Evolutionary conservation across 2,888 invertebrate genomes (phyloP), one percentile per base, ranked within the genome.

Genomic region (Drosophila fulvimacula): DNA sequence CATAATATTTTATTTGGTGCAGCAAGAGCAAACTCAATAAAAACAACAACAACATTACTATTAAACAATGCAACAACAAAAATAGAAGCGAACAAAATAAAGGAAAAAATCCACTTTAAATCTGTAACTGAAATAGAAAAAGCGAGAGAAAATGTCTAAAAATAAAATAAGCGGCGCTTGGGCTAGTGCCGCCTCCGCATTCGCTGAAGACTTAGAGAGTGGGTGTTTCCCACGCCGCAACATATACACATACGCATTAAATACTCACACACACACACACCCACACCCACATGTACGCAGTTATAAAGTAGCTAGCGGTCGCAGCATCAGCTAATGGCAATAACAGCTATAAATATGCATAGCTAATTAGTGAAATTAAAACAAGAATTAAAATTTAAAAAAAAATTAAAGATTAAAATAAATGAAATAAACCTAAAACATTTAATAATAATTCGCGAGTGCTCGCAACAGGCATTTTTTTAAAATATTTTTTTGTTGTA

Each of bases 401-500:
- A 7, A 6, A 30, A 6, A 30, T 30, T 0, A 10, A 30, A 30
- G n/a, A n/a, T 1, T 9, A 30, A 30, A 5, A 17, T 17, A 39
- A 30, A 13, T 61, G 5, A 15, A 32, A 11, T 5, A 24, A 36
- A 30, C 27, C 7, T 30, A 2, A 42, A 42, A 21, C 21, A 11
- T 19, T 34, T 7, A 24, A 38, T 24, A 21, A 32, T 19, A 19
- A 21, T n/a, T 62, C 44, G 21, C 5, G 36, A 52, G 34, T 53
- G 46, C 17, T 65, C 44, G 71, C 62, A 76, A 79, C 72, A 79
- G 80, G 67, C 81, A 24, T 51, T 73, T 76, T 42, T 66, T 17
- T 21, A 17, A 30, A 10, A 30, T 10, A 30, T 30, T 30, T 42
- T 11, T 30, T 24, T 42, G 0, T 15, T 1, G 3, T n/a, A 6